phyloP scores from a whole-genome alignment of 1,140 invertebrate species.

The Drosophila repletoides region DNA sequence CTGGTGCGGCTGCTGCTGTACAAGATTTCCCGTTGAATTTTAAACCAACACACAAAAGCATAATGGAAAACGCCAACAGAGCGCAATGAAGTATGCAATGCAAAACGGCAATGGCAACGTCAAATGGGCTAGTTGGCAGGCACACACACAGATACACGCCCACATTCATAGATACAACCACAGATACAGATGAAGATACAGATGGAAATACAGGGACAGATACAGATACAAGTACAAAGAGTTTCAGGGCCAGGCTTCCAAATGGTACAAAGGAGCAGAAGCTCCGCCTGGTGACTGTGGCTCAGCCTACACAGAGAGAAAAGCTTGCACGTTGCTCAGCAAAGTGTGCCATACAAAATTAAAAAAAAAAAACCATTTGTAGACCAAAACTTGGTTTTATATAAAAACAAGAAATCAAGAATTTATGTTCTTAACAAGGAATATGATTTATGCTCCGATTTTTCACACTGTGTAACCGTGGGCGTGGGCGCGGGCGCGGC shows the following conservation, averaged over 20 bases:
- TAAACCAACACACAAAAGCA: constrained; percentile 68
- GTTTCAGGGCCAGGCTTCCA: constrained; percentile 13
- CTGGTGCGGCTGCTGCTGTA: too few species aligned
- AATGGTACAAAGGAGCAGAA: constrained; percentile 5
- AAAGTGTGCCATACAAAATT: too few species aligned
- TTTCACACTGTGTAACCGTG: background rate
- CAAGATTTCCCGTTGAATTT: constrained; percentile 70
- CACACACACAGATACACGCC: constrained; percentile 3
- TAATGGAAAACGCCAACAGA: constrained; percentile 71
- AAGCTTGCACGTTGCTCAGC: too few species aligned
- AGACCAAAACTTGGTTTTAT: too few species aligned
- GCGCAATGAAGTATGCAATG: constrained; percentile 73
- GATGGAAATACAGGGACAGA: background rate
- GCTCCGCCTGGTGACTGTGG: background rate
- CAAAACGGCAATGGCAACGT: constrained; percentile 31
- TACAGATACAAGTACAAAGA: constrained; percentile 4
- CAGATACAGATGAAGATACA: background rate
- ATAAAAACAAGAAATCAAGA: too few species aligned
- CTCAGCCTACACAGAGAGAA: too few species aligned
- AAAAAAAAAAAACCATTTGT: too few species aligned
- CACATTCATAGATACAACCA: background rate
- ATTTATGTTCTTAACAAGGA: too few species aligned
- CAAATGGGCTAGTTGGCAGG: constrained; percentile 57
- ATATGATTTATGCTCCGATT: background rate
- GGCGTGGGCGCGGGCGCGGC: background rate